A percentile compares a stretch with the other conserved stretches of the same genome.
phyloP scores from a whole-genome alignment of 2,797 vertebrate species.

The Glossophaga mutica region DNA sequence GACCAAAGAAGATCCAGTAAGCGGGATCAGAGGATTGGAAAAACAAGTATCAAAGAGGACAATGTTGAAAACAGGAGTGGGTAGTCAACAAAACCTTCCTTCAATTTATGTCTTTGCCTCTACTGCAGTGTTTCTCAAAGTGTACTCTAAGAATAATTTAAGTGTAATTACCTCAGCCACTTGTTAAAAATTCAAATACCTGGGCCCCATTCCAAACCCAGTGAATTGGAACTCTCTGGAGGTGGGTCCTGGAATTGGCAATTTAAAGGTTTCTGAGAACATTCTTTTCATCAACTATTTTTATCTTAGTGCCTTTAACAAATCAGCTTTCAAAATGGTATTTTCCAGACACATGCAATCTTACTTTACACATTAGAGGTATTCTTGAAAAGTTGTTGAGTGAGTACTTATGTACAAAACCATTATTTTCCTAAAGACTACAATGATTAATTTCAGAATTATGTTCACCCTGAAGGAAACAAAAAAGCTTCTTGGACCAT shows the following conservation, averaged over 20 bases:
- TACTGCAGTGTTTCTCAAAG: not conserved
- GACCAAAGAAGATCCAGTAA: not conserved
- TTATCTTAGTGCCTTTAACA: constrained; percentile 19
- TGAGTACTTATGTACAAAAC: not conserved
- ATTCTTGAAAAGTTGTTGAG: not conserved
- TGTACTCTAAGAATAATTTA: not conserved
- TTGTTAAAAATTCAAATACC: constrained; percentile 11
- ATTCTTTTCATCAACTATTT: not conserved
- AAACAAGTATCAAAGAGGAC: not conserved
- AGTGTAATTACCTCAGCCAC: not conserved
- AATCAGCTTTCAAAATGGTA: not conserved
- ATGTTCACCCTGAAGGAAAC: not conserved
- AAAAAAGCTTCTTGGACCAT: not conserved
- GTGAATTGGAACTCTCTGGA: not conserved
- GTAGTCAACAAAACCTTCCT: not conserved
- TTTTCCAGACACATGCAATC: not conserved
- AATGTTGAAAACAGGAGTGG: not conserved
- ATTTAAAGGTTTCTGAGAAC: not conserved
- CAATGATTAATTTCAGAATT: not conserved
- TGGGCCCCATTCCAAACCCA: not conserved
- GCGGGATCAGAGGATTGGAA: not conserved
- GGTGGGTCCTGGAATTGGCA: not conserved
- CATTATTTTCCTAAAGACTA: not conserved
- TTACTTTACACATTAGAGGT: not conserved
- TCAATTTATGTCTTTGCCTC: not conserved